Evolutionary conservation across 2,888 invertebrate species (phyloP), one percentile per base, ranked within the genome.

Genomic region (Euzophera pinguis): DNA sequence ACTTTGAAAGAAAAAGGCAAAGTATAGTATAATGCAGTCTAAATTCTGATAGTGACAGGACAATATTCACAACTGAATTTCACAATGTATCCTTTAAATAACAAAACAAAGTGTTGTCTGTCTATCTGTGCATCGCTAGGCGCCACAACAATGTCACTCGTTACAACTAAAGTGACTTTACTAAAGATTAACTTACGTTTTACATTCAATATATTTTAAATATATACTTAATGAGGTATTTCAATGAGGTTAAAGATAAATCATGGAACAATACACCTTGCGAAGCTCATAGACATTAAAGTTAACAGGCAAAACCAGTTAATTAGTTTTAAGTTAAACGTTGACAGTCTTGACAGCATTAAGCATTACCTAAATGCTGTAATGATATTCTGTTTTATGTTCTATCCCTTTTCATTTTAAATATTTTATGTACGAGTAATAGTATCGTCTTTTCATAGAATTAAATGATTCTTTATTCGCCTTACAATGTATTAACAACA

Each of bases 141-240:
- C 43, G 43, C 43, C 43, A 29, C 43, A 27, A 43, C 29, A 29
- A 17, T 41, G 43, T 29, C 43, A 38, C 38, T 38, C 29, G 13
- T 13, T 29, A 29, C 27, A 7, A 9, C 17, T 27, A 13, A 13
- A 41, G 16, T 22, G 41, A 29, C 43, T 29, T 43, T 14, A 43
- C 42, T 27, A 42, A 42, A 12, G 29, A 29, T 5, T 5, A 22
- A 27, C n/a, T 29, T 7, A 29, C 14, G 27, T 43, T 43, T n/a
- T 3, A 43, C 43, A 29, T 43, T 43, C 13, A 43, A 43, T 43
- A 29, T 8, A 43, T n/a, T 29, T 29, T 42, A 42, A 42, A 43
- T 29, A 29, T 13, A 13, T 9, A 13, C 43, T 43, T 43, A 43
- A 43, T 43, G 43, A 43, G 42, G 8, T 12, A 29, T 13, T 29